Evolutionary conservation across 2,888 invertebrate species (phyloP).

Genomic region (Lamellibrachia satsuma): DNA sequence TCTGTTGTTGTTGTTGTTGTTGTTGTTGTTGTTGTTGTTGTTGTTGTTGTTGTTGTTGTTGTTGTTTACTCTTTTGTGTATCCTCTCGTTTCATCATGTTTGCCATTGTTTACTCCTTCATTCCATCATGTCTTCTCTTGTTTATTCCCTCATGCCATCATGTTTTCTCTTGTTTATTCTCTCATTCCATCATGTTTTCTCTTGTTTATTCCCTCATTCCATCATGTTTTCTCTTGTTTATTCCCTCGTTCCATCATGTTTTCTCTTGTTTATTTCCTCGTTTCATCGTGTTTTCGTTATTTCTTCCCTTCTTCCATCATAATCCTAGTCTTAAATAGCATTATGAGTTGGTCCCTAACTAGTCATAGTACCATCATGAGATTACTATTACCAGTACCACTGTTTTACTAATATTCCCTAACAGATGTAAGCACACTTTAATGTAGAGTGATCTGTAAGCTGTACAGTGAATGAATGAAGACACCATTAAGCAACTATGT

Average conservation of each 20-base stretch:
- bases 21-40: no score
- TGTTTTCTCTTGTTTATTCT: constrained; percentile 23
- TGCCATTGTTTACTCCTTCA: background rate
- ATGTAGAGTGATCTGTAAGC: background rate
- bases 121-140: background rate
- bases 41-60: no score
- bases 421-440: background rate
- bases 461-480: background rate
- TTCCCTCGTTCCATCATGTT: background rate
- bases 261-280: constrained; percentile 22
- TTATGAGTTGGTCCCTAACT: background rate
- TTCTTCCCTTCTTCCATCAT: background rate
- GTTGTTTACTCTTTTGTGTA: background rate
- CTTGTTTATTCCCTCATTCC: constrained; percentile 13
- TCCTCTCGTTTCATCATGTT: constrained; percentile 14
- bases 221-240: background rate
- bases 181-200: background rate
- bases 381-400: background rate
- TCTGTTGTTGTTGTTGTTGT: no score
- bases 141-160: background rate
- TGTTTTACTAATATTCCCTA: background rate
- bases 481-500: background rate
- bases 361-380: background rate
- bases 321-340: background rate
- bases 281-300: background rate